Evolutionary conservation across 2,113 vertebrate genomes (phyloP).

Genomic region (Mesocricetus auratus): DNA sequence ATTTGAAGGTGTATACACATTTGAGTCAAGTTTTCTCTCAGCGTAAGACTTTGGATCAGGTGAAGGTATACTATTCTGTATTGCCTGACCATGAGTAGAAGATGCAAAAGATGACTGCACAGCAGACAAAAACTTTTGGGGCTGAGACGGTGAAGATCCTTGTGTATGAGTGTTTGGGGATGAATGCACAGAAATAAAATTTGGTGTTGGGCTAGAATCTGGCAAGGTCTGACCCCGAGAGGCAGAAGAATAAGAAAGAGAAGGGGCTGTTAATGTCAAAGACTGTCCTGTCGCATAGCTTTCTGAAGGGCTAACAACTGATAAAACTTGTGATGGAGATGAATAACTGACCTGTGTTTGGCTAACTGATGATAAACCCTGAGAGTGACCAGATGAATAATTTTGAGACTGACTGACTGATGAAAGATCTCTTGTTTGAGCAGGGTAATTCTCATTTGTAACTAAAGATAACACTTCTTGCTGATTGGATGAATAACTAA

Average conservation of each 20-base stretch:
- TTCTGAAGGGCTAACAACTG: constrained; percentile 93
- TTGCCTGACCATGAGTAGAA: constrained; percentile 90
- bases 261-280: constrained; percentile 90
- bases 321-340: constrained; percentile 94
- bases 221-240: constrained; percentile 90
- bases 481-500: constrained; percentile 92
- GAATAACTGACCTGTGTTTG: constrained; percentile 92
- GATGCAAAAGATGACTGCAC: constrained; percentile 91
- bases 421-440: constrained; percentile 92
- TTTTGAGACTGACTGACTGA: constrained; percentile 93
- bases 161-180: constrained; percentile 90
- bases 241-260: constrained; percentile 91
- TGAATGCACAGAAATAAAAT: constrained; percentile 92
- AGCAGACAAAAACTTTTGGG: constrained; percentile 93
- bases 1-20: constrained; percentile 88
- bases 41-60: constrained; percentile 91
- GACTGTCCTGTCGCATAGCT: constrained; percentile 93
- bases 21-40: constrained; percentile 93
- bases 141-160: constrained; percentile 89
- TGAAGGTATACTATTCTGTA: constrained; percentile 92
- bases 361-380: constrained; percentile 93
- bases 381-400: constrained; percentile 94
- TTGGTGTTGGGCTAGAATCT: constrained; percentile 90
- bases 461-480: constrained; percentile 89
- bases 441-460: constrained; percentile 91